phyloP scores from a whole-genome alignment of 1,140 invertebrate species.

The Zaprionus ghesquierei region DNA sequence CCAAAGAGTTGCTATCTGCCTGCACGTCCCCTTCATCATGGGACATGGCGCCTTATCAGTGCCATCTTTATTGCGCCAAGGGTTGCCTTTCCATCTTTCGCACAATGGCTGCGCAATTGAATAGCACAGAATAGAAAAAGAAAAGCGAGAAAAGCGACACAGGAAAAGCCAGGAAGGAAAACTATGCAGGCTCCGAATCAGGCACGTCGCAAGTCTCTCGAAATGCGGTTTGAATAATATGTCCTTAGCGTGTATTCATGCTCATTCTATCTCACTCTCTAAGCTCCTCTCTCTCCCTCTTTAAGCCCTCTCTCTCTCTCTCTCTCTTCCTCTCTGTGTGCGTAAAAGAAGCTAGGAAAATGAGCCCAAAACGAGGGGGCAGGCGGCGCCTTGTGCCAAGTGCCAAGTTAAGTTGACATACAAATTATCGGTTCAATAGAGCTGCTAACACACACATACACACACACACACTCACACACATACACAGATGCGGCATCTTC shows the following conservation, averaged over 20 bases:
- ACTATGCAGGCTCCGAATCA: constrained; percentile 34
- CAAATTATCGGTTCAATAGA: constrained; percentile 79
- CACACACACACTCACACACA: not conserved
- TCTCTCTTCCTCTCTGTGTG: not conserved
- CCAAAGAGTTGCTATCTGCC: constrained; percentile 26
- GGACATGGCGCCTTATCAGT: constrained; percentile 45
- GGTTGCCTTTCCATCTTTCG: constrained; percentile 22
- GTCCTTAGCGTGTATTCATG: constrained; percentile 17
- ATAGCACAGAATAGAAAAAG: constrained; percentile 13
- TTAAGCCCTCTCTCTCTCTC: too few relatives aligned
- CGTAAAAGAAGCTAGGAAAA: constrained; percentile 9
- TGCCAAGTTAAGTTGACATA: constrained; percentile 67
- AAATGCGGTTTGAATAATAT: constrained; percentile 46
- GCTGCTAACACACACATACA: constrained; percentile 19
- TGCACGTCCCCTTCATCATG: too few relatives aligned
- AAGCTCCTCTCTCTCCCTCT: not conserved
- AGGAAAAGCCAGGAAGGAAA: constrained; percentile 14
- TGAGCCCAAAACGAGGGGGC: constrained; percentile 18
- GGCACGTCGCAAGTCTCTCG: constrained; percentile 45
- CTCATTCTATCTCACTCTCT: not conserved
- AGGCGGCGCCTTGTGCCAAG: constrained; percentile 38
- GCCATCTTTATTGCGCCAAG: constrained; percentile 65
- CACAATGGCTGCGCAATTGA: constrained; percentile 41
- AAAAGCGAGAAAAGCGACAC: not conserved
- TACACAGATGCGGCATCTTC: constrained; percentile 6